Evolutionary conservation across 1,140 invertebrate species (phyloP).

Genomic region (Popillia japonica): DNA sequence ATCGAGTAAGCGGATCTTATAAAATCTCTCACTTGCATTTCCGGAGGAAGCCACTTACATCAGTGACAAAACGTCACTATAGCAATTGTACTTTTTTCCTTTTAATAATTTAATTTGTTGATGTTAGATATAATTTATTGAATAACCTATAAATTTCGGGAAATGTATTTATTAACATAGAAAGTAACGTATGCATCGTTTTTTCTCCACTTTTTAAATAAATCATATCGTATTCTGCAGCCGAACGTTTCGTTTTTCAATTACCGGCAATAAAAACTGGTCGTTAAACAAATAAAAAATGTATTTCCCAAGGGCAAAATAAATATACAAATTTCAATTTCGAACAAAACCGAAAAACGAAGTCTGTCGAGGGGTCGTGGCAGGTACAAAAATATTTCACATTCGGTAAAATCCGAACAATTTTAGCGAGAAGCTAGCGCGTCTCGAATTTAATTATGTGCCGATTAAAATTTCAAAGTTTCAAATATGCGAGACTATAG

Average conservation of each 20-base stretch:
- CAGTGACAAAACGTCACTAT: too few species aligned
- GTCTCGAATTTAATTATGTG: not conserved
- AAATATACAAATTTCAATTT: constrained; percentile 35
- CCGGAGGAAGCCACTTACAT: too few species aligned
- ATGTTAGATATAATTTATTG: too few species aligned
- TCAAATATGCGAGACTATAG: not conserved
- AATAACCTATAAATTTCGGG: too few species aligned
- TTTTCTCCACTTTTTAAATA: too few species aligned
- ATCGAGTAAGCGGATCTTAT: too few species aligned
- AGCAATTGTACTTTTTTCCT: too few species aligned
- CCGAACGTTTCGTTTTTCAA: not conserved
- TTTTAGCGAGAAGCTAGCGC: not conserved
- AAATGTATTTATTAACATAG: too few species aligned
- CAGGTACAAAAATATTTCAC: not conserved
- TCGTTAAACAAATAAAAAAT: constrained; percentile 32
- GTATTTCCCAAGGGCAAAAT: constrained; percentile 18
- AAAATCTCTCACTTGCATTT: too few species aligned
- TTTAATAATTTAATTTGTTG: too few species aligned
- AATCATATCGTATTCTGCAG: not conserved
- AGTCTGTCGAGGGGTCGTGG: not conserved
- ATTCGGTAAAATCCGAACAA: not conserved
- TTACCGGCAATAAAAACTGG: constrained; percentile 29
- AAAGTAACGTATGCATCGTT: too few species aligned
- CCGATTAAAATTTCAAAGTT: constrained; percentile 27
- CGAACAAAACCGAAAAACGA: not conserved